phyloP scores from a whole-genome alignment of 1,140 invertebrate species.

The Macrobrachium nipponense region DNA sequence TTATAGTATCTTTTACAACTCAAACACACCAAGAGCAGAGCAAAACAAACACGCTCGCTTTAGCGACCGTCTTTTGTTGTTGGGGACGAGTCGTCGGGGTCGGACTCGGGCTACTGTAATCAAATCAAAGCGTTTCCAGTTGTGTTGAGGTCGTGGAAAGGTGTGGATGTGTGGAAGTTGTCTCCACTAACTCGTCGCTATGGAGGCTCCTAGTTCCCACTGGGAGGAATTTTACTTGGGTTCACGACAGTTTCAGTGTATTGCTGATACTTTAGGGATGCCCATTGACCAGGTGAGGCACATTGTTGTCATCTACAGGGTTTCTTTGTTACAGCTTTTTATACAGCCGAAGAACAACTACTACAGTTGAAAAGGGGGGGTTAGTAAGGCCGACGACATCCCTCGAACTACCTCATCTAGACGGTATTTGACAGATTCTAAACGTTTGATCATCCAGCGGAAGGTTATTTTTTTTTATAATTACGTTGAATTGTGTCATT shows the following conservation, averaged over 20 bases:
- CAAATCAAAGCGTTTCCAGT: slow-evolving; percentile 6
- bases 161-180: background rate
- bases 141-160: background rate
- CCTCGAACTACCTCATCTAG: no score
- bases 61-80: no score
- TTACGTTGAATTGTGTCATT: no score
- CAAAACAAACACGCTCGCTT: no score
- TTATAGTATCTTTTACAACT: no score
- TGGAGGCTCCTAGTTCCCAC: slow-evolving; percentile 16
- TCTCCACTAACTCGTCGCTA: slow-evolving; percentile 5
- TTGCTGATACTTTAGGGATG: slow-evolving; percentile 37
- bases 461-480: no score
- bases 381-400: no score
- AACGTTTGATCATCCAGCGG: no score
- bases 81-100: no score
- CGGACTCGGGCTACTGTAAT: background rate
- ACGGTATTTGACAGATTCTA: no score
- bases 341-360: background rate
- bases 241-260: slow-evolving; percentile 37
- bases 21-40: no score
- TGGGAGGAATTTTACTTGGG: slow-evolving; percentile 54
- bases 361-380: background rate
- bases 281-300: slow-evolving; percentile 45
- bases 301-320: background rate
- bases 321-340: background rate